Evolutionary conservation across 2,113 vertebrate genomes (phyloP).

Genomic region (Solea senegalensis): DNA sequence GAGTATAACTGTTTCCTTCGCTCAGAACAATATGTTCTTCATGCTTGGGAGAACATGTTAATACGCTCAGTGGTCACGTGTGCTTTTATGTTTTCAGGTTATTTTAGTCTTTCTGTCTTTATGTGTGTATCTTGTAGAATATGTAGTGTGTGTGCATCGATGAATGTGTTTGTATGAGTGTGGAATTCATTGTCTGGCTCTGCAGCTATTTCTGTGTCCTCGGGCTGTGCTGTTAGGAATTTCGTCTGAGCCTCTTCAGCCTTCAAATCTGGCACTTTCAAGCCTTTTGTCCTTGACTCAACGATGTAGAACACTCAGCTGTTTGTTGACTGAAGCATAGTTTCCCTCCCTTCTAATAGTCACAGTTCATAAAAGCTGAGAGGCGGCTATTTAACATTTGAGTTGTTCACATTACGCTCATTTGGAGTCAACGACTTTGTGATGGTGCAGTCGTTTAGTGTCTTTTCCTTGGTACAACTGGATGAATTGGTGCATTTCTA

Average conservation of each 20-base stretch:
- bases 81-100: slow-evolving; percentile 20
- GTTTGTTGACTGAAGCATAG: background rate
- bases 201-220: slow-evolving; percentile 25
- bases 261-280: too few species aligned
- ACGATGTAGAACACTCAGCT: background rate
- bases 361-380: background rate
- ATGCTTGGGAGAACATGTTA: slow-evolving; percentile 56
- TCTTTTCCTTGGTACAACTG: background rate
- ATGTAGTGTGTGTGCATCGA: slow-evolving; percentile 3
- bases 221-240: slow-evolving; percentile 4
- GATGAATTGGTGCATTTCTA: background rate
- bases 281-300: background rate
- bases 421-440: background rate
- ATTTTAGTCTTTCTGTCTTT: slow-evolving; percentile 15
- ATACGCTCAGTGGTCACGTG: slow-evolving; percentile 28
- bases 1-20: slow-evolving; percentile 34
- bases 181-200: slow-evolving; percentile 41
- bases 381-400: background rate
- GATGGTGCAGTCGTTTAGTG: background rate
- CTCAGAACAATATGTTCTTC: slow-evolving; percentile 53
- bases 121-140: slow-evolving; percentile 18
- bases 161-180: slow-evolving; percentile 30
- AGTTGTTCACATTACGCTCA: background rate
- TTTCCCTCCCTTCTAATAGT: background rate
- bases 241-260: background rate